Base-by-base conservation (phyloP, 1,140 invertebrate species). In the Drosophila sproati region DNA sequence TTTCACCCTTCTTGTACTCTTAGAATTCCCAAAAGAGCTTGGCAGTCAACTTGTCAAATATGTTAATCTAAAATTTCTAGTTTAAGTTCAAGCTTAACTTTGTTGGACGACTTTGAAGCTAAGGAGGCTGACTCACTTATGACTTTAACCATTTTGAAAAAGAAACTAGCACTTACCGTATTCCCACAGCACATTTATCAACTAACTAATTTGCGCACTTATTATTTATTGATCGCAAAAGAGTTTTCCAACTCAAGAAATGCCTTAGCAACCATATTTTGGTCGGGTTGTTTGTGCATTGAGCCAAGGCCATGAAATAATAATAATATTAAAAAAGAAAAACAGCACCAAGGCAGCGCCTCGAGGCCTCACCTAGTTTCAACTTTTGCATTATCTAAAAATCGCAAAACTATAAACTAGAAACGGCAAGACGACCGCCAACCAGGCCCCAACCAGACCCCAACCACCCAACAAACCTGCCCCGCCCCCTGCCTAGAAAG, bases 361-460 rank as follows among this genome's bases (percentile, higher is more conserved):
- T 77, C 37, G 55, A 77, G 85, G 83, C 77, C 73, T 60, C 80
- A 88, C 77, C 83, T 89, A 88, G 85, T 89, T 88, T 80, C 73
- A 88, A 88, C 80, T 88, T 88, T 88, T 74, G 80, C 77, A 88
- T 88, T 88, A 88, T 88, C 83, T 80, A 72, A 87, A 80, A 89
- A 76, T 81, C 85, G 70, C 80, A 88, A 88, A 60, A 88, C 83
- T 89, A 89, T 88, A 83, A 89, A 88, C 80, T 88, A 80, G 85
- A 83, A 82, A 77, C 55, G 10, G 5, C 55, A 32, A 52, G 48
- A 39, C 56, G 61, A 37, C 67, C 48, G 7, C 51, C 39, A 34
- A 6, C 10, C 8, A n/a, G 4, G 8, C 47, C 34, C n/a, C 8
- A 57, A 41, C 51, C 29, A 0, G 4, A 12, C 3, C 60, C 39